Percentiles rank a stretch among this genome's conserved stretches.
These are phyloP conservation scores for Cichladusa arquata DNA, from an alignment of 2,113 vertebrate genomes.

Conservation along the genomic window DNA sequence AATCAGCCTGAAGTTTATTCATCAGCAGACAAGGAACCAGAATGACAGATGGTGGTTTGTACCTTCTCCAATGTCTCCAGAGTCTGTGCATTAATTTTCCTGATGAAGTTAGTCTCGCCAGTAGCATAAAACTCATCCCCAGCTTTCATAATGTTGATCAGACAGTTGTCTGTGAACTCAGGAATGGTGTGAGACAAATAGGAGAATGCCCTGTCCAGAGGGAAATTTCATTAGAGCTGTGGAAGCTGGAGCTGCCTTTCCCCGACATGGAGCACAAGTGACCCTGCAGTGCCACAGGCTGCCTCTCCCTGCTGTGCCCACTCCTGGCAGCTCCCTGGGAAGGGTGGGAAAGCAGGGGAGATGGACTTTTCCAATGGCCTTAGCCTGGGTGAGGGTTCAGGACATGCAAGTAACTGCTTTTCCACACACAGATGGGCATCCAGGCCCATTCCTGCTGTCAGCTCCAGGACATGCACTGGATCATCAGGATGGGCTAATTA, in stretches of 20 bases:
- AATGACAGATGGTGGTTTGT: background rate
- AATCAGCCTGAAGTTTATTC: background rate
- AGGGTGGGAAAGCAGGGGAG: background rate
- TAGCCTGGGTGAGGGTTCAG: background rate
- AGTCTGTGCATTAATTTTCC: slow-evolving; percentile 83
- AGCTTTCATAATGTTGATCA: slow-evolving; percentile 90
- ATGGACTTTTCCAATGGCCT: background rate
- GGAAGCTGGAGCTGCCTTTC: background rate
- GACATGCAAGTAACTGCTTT: background rate
- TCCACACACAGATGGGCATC: background rate
- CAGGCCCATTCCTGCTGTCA: background rate
- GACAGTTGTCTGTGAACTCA: slow-evolving; percentile 95
- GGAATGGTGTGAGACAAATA: slow-evolving; percentile 87
- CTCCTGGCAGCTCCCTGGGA: background rate
- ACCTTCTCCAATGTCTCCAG: slow-evolving; percentile 90
- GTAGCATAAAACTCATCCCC: slow-evolving; percentile 89
- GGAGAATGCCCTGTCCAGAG: slow-evolving; percentile 78
- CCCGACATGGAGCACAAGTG: background rate
- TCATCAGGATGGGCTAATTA: background rate
- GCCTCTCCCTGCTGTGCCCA: background rate
- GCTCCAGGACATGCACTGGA: background rate
- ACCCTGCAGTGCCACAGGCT: background rate
- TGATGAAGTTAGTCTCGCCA: slow-evolving; percentile 90
- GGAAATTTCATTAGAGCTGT: background rate
- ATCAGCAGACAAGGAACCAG: background rate